Evolutionary conservation across 2,888 invertebrate genomes (phyloP), one percentile per base, ranked within the genome.

Genomic region (Iphiclides podalirius): DNA sequence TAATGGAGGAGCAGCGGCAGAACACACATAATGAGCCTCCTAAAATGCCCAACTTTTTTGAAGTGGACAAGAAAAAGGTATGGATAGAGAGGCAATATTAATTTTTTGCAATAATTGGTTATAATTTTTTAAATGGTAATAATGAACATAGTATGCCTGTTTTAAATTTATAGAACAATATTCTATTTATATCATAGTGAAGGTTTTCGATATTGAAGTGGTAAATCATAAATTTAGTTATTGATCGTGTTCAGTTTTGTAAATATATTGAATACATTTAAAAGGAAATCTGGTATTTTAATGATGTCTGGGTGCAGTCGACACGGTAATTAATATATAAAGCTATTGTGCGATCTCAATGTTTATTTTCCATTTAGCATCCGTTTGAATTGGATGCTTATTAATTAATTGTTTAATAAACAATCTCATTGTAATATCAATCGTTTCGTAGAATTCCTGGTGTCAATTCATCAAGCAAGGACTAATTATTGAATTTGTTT

Each of bases 61-160:
- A 87, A 62, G 79, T 84, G 61, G 85, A 87, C 72, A 85, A 85
- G 67, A 85, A 82, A 59, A 86, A 82, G 83, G 86, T 86, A 64
- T 55, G 65, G n/a, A n/a, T n/a, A n/a, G n/a, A n/a, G n/a, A n/a
- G n/a, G n/a, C n/a, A n/a, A n/a, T n/a, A n/a, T n/a, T 60, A 23
- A 41, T 55, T 12, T 8, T 13, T 13, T 17, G 13, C 14, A n/a
- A n/a, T n/a, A n/a, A n/a, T n/a, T n/a, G n/a, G n/a, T n/a, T n/a
- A n/a, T n/a, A n/a, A n/a, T n/a, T n/a, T n/a, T n/a, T n/a, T n/a
- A n/a, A n/a, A n/a, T n/a, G n/a, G n/a, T n/a, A n/a, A n/a, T n/a
- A n/a, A n/a, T n/a, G n/a, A n/a, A n/a, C n/a, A n/a, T n/a, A n/a
- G n/a, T n/a, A n/a, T n/a, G n/a, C n/a, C n/a, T n/a, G n/a, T n/a